A percentile compares a stretch with the other conserved stretches of the same genome.
Evolutionary conservation across 2,888 invertebrate species (phyloP).

Genomic region (Amphipyra berbera): DNA sequence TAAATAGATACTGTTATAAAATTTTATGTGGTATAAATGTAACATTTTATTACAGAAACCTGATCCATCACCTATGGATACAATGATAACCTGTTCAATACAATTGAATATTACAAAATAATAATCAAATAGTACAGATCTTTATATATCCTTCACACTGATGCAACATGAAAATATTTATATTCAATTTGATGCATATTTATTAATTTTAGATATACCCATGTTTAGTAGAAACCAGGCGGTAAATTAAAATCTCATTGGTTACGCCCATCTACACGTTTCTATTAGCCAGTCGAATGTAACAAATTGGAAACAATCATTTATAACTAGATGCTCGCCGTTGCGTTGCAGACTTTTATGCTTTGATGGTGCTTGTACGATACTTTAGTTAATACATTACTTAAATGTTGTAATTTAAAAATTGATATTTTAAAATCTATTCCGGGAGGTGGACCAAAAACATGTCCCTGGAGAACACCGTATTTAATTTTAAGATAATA

Average conservation of each 20-base stretch:
- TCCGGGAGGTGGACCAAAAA: background rate
- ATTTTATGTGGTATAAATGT: too few species aligned
- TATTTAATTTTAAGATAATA: background rate
- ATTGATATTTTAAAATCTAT: background rate
- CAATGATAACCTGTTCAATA: background rate
- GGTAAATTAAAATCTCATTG: slow-evolving; percentile 58
- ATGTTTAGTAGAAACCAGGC: slow-evolving; percentile 40
- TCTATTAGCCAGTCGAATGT: slow-evolving; percentile 51
- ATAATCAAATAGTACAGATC: slow-evolving; percentile 3
- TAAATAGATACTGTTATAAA: too few species aligned
- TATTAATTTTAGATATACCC: slow-evolving; percentile 27
- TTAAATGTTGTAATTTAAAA: background rate
- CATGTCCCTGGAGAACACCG: background rate
- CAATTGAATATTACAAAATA: background rate
- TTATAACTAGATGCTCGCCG: slow-evolving; percentile 32
- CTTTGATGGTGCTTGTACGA: background rate
- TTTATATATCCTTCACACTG: slow-evolving; percentile 5
- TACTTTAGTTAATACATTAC: too few species aligned
- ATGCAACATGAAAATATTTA: slow-evolving; percentile 14
- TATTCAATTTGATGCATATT: slow-evolving; percentile 41
- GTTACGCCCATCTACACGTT: slow-evolving; percentile 59
- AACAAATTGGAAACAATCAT: slow-evolving; percentile 59
- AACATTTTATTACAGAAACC: background rate
- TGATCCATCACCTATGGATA: slow-evolving; percentile 2
- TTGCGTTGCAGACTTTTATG: slow-evolving; percentile 1